Evolutionary conservation across 2,797 vertebrate genomes (phyloP).

Genomic region (Eptatretus atami): DNA sequence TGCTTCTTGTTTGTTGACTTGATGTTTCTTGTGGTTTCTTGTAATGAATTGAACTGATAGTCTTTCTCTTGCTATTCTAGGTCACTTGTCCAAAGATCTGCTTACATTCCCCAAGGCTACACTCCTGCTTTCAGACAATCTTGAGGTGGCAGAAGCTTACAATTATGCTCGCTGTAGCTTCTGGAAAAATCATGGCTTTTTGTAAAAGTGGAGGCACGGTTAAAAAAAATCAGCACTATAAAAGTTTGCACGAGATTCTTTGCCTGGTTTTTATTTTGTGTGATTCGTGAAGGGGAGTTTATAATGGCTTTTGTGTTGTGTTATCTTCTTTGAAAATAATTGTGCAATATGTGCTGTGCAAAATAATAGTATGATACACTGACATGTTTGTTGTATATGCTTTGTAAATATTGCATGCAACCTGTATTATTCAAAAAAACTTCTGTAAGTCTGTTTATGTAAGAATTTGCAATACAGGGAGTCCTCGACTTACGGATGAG

Average conservation of each 20-base stretch:
- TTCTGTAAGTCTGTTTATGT: too few relatives aligned
- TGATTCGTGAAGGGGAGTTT: not conserved
- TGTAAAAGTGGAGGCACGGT: conserved; percentile 20
- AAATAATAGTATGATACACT: too few relatives aligned
- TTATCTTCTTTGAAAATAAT: not conserved
- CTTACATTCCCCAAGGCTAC: conserved; percentile 16
- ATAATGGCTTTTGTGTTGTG: not conserved
- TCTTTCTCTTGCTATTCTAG: conserved; percentile 11
- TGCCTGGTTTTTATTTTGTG: not conserved
- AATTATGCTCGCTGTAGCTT: conserved; percentile 14
- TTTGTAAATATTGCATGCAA: too few relatives aligned
- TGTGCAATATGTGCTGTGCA: not conserved
- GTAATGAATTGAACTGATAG: not conserved
- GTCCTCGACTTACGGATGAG: too few relatives aligned
- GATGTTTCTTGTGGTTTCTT: not conserved
- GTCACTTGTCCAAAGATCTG: conserved; percentile 19
- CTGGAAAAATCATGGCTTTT: conserved; percentile 19
- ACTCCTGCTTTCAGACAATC: conserved; percentile 15
- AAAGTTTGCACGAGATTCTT: too few relatives aligned
- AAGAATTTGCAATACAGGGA: too few relatives aligned
- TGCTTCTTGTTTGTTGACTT: not conserved
- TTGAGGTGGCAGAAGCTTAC: conserved; percentile 10
- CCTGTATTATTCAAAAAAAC: too few relatives aligned
- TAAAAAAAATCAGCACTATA: conserved; percentile 11
- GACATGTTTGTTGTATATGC: too few relatives aligned